A percentile compares a stretch with the other conserved stretches of the same genome.
These are phyloP conservation scores for Nyctibius grandis DNA, from an alignment of 2,797 vertebrate genomes.

Conservation along the genomic window DNA sequence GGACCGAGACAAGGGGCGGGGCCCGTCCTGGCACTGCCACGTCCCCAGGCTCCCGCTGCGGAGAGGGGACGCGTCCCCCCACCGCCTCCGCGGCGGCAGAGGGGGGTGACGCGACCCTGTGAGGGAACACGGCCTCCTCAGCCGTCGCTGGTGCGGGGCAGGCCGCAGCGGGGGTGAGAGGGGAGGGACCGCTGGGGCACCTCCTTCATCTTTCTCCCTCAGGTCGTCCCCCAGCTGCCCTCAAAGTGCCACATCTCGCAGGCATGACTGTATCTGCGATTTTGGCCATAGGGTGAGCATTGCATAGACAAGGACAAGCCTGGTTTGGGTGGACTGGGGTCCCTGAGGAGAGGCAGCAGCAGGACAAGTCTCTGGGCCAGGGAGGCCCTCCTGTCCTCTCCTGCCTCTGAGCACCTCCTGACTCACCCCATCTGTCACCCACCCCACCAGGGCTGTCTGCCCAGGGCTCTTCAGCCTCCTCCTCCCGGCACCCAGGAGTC, in stretches of 20 bases:
- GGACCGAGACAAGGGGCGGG: fast-evolving
- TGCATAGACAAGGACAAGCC: fast-evolving
- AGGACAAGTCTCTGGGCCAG: fast-evolving
- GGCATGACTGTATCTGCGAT: fast-evolving
- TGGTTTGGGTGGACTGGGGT: fast-evolving
- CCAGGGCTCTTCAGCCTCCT: not conserved
- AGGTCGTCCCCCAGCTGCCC: fast-evolving
- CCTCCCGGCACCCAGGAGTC: fast-evolving
- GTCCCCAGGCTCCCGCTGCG: not conserved
- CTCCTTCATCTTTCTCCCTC: fast-evolving
- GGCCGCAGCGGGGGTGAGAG: not conserved
- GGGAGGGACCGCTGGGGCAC: fast-evolving
- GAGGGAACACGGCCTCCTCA: not conserved
- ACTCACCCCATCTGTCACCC: fast-evolving
- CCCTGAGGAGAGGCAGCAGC: not conserved
- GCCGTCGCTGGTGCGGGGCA: fast-evolving
- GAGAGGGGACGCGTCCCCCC: too few species aligned
- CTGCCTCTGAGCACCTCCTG: not conserved
- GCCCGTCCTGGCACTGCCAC: fast-evolving
- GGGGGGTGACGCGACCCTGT: too few species aligned
- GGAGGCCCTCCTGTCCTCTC: fast-evolving
- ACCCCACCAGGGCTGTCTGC: fast-evolving
- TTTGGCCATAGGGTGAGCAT: fast-evolving
- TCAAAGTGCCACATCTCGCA: fast-evolving
- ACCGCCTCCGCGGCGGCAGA: not conserved